Evolutionary conservation across 2,888 invertebrate species (phyloP).

Genomic region (Caenorhabditis uteleia): DNA sequence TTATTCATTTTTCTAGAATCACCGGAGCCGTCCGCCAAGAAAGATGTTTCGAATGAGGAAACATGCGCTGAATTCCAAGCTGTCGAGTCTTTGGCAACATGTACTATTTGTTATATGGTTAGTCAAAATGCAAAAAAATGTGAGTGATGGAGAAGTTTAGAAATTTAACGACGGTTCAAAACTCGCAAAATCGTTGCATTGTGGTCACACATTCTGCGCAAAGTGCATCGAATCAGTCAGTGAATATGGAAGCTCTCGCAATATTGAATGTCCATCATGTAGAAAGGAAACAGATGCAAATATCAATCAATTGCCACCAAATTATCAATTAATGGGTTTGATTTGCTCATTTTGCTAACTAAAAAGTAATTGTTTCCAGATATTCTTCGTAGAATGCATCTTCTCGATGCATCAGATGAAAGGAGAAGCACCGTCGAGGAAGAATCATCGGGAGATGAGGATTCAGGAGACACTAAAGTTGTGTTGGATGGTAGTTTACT

Average conservation of each 20-base stretch:
- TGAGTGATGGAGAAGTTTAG: conserved; percentile 5
- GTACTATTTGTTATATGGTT: conserved; percentile 20
- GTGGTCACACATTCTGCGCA: conserved; percentile 25
- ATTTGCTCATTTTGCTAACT: too few species aligned
- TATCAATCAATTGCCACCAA: background rate
- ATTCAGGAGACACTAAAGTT: too few species aligned
- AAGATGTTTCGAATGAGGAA: too few species aligned
- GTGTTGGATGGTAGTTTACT: too few species aligned
- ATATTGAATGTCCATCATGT: conserved; percentile 22
- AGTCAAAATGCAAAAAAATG: background rate
- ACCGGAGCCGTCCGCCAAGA: too few species aligned
- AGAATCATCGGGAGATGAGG: too few species aligned
- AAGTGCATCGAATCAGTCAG: conserved; percentile 12
- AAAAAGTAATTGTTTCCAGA: too few species aligned
- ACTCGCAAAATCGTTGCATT: conserved; percentile 13
- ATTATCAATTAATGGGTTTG: conserved; percentile 18
- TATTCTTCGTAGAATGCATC: too few species aligned
- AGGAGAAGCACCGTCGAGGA: too few species aligned
- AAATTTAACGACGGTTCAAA: conserved; percentile 20
- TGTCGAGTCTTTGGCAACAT: conserved; percentile 8
- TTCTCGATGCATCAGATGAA: too few species aligned
- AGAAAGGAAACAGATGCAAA: conserved; percentile 14
- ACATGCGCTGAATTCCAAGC: too few species aligned
- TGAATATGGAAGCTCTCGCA: conserved; percentile 13
- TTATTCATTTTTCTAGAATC: too few species aligned